A percentile compares a stretch with the other conserved stretches of the same genome.
Evolutionary conservation across 2,888 invertebrate genomes (phyloP).

Genomic region (Pseudococcus jackbeardsleyi): DNA sequence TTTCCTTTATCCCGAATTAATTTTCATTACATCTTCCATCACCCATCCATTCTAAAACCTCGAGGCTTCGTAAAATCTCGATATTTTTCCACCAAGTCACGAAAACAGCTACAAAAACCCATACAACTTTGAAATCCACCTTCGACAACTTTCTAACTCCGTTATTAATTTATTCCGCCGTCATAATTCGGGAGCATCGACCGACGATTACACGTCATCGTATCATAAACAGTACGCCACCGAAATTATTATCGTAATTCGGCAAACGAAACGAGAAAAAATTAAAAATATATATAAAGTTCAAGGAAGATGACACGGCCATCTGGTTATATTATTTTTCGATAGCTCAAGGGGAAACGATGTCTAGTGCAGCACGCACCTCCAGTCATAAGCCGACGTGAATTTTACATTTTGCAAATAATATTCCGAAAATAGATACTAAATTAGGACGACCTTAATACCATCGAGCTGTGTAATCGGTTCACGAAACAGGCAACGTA

Average conservation of each 20-base stretch:
- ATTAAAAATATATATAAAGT: background rate
- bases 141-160: too few species aligned
- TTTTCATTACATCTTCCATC: too few species aligned
- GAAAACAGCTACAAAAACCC: too few species aligned
- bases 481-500: background rate
- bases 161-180: too few species aligned
- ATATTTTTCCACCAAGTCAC: too few species aligned
- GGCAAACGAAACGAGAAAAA: background rate
- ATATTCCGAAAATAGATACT: constrained; percentile 31
- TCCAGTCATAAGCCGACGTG: background rate
- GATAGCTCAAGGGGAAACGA: background rate
- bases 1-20: too few species aligned
- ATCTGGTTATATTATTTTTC: constrained; percentile 11
- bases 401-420: constrained; percentile 27
- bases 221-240: background rate
- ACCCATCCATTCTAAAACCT: too few species aligned
- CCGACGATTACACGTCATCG: too few species aligned
- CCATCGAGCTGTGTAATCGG: constrained; percentile 18
- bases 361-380: background rate
- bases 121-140: too few species aligned
- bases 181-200: too few species aligned
- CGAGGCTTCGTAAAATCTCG: too few species aligned
- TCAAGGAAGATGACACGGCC: constrained; percentile 26
- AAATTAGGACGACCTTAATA: constrained; percentile 37
- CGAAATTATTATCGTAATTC: background rate